Evolutionary conservation across 2,113 vertebrate genomes (phyloP).

Genomic region (Cyanoramphus novaezelandiae): DNA sequence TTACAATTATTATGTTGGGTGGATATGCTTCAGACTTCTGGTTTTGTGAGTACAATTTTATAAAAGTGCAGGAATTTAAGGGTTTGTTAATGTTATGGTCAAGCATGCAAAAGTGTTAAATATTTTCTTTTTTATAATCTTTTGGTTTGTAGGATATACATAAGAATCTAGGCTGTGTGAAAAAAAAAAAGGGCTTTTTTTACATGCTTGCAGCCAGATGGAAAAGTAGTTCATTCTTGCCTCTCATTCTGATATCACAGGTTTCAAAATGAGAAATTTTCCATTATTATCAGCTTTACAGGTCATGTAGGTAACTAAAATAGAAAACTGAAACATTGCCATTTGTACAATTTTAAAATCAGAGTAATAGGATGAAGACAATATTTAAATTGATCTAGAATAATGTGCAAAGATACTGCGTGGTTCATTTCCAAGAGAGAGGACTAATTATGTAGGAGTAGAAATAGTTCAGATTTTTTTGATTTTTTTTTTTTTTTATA

Average conservation of each 20-base stretch:
- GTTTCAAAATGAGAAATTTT: slow-evolving; percentile 34
- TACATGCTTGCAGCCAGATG: not conserved
- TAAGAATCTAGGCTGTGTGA: not conserved
- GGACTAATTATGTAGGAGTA: not conserved
- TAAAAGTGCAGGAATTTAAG: not conserved
- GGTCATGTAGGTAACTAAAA: not conserved
- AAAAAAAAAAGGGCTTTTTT: not conserved
- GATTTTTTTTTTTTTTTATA: not conserved
- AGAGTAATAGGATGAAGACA: not conserved
- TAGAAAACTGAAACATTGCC: not conserved
- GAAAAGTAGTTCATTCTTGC: not conserved
- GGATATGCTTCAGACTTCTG: not conserved
- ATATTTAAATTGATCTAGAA: not conserved
- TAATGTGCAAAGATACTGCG: not conserved
- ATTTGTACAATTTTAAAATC: not conserved
- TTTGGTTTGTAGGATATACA: not conserved
- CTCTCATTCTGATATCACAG: not conserved
- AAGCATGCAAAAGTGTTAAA: not conserved
- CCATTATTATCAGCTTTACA: not conserved
- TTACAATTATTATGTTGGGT: not conserved
- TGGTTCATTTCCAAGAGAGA: not conserved
- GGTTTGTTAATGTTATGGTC: not conserved
- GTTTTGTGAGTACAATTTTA: not conserved
- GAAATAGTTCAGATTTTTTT: not conserved
- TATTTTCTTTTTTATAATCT: not conserved